Percentiles rank a stretch among this genome's conserved stretches.
These are phyloP conservation scores for Gymnodraco acuticeps DNA, from an alignment of 2,797 vertebrate species.

Conservation along the genomic window DNA sequence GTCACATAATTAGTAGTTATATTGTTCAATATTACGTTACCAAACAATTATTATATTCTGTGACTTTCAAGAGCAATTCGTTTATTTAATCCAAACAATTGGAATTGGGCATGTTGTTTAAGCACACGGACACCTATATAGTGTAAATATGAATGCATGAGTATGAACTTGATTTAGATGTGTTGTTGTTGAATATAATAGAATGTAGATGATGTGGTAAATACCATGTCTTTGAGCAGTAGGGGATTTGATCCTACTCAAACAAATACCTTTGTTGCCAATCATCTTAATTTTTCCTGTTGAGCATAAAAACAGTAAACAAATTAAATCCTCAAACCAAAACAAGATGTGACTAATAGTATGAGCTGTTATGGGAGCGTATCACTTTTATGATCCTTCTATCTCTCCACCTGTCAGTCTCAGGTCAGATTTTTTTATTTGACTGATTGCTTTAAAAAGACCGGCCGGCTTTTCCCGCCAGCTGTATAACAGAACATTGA, in stretches of 20 bases:
- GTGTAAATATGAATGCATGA: background rate
- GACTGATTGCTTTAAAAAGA: slow-evolving; percentile 16
- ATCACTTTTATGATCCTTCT: background rate
- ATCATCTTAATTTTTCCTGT: background rate
- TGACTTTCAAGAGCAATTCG: background rate
- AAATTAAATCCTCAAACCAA: background rate
- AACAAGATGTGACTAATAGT: no score
- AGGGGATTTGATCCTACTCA: background rate
- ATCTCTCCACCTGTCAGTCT: slow-evolving; percentile 9
- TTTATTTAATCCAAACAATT: background rate
- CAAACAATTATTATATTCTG: background rate
- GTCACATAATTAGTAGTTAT: no score
- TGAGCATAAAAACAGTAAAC: background rate
- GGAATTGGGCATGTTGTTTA: background rate
- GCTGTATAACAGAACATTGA: slow-evolving; percentile 34
- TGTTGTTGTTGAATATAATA: background rate
- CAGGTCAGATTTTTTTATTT: slow-evolving; percentile 7
- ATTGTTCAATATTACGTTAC: no score
- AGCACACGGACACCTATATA: background rate
- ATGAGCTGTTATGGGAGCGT: background rate
- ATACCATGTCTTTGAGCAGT: background rate
- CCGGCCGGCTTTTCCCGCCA: slow-evolving; percentile 27
- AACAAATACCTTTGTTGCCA: background rate
- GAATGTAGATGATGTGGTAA: background rate
- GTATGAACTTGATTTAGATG: background rate